phyloP scores from a whole-genome alignment of 2,797 vertebrate species.

The Xyrichtys novacula region DNA sequence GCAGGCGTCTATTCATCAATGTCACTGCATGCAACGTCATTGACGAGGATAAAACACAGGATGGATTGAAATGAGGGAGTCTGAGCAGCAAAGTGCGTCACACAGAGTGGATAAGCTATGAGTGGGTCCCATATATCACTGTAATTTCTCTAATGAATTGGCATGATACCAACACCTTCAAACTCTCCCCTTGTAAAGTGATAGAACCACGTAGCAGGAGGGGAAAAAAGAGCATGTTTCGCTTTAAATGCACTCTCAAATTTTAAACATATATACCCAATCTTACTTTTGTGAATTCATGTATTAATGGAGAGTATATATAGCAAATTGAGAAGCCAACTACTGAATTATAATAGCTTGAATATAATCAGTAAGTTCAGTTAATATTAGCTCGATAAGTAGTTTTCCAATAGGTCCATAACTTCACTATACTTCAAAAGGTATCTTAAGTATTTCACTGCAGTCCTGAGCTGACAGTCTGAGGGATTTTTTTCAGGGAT shows the following conservation, averaged over 20 bases:
- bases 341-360: too few relatives aligned
- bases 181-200: not conserved
- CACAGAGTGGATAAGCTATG: constrained; percentile 45
- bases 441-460: constrained; percentile 8
- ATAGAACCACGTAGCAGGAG: not conserved
- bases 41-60: constrained; percentile 51
- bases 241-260: not conserved
- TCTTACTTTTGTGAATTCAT: not conserved
- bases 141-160: constrained; percentile 36
- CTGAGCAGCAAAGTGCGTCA: constrained; percentile 63
- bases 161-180: not conserved
- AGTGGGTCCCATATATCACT: constrained; percentile 35
- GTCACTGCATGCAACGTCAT: constrained; percentile 47
- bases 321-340: too few relatives aligned
- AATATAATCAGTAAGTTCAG: not conserved
- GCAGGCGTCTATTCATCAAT: constrained; percentile 63
- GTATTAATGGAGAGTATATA: too few relatives aligned
- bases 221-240: not conserved
- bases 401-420: too few relatives aligned
- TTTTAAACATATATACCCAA: not conserved
- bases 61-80: constrained; percentile 64
- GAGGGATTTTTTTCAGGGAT: not conserved
- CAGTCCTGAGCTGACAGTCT: constrained; percentile 20
- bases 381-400: not conserved
- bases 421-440: too few relatives aligned